A percentile compares a stretch with the other conserved stretches of the same genome.
These are phyloP conservation scores for Aurelia aurita DNA, from an alignment of 30 jellyfish, hydroid and myxozoan species.

Conservation along the genomic window DNA sequence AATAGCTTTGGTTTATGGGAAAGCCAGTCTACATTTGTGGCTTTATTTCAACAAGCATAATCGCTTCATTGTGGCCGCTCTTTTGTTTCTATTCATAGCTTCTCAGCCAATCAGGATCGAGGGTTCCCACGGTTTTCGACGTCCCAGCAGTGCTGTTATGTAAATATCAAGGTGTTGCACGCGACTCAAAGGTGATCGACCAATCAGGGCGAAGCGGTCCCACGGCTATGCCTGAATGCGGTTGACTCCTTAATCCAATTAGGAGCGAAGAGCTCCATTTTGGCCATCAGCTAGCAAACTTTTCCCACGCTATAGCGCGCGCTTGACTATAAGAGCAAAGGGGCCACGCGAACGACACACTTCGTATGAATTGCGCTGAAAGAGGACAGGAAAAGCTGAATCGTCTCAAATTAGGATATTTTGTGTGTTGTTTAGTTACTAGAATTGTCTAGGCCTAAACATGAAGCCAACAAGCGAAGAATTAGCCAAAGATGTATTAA, in stretches of 20 bases:
- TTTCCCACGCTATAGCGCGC: constrained; percentile 96
- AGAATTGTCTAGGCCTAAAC: background rate
- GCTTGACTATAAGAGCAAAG: constrained; percentile 59
- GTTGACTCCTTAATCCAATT: constrained; percentile 86
- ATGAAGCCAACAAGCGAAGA: constrained; percentile 62
- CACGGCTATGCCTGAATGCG: constrained; percentile 96
- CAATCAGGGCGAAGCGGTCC: constrained; percentile 89
- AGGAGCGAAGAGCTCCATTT: constrained; percentile 51
- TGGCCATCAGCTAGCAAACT: constrained; percentile 65
- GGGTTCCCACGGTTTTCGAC: constrained; percentile 91
- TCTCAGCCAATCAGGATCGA: constrained; percentile 80
- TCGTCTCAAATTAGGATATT: background rate
- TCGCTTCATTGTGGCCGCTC: constrained; percentile 78
- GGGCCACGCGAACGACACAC: constrained; percentile 94
- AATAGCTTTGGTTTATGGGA: constrained; percentile 65
- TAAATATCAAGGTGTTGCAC: constrained; percentile 85
- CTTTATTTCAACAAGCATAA: constrained; percentile 67
- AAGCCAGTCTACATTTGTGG: constrained; percentile 61
- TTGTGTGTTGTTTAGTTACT: too few relatives aligned
- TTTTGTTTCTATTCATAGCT: constrained; percentile 49
- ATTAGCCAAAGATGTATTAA: constrained; percentile 1
- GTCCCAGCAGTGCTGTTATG: constrained; percentile 69
- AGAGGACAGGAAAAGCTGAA: constrained; percentile 27
- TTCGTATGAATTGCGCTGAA: constrained; percentile 40
- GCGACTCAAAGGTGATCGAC: constrained; percentile 76